A percentile compares a stretch with the other conserved stretches of the same genome.
Evolutionary conservation across 2,888 invertebrate species (phyloP).

Genomic region (Athalia rosae): DNA sequence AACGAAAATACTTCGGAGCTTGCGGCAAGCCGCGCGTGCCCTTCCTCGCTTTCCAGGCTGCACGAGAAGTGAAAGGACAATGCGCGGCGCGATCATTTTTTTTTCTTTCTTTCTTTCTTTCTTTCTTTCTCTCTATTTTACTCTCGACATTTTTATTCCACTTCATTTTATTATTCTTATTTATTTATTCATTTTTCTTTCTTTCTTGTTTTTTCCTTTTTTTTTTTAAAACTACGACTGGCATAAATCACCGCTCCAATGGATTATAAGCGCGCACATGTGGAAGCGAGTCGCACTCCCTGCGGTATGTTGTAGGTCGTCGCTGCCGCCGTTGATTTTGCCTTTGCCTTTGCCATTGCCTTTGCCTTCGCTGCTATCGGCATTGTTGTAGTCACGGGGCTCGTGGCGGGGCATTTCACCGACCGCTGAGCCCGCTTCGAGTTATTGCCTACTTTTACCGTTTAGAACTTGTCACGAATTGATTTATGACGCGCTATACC

Average conservation of each 20-base stretch:
- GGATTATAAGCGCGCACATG: slow-evolving; percentile 15
- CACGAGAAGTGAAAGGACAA: slow-evolving; percentile 45
- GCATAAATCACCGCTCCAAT: slow-evolving; percentile 41
- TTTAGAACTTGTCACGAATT: not conserved
- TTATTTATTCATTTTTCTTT: not conserved
- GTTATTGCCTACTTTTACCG: not conserved
- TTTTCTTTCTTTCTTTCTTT: slow-evolving; percentile 18
- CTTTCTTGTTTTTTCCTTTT: slow-evolving; percentile 11
- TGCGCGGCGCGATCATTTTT: slow-evolving; percentile 21
- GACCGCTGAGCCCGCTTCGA: no score
- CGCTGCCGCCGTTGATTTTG: not conserved
- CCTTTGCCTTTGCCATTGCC: no score
- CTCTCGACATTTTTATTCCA: slow-evolving; percentile 41
- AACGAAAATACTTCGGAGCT: slow-evolving; percentile 36
- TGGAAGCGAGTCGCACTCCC: not conserved
- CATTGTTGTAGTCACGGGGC: no score
- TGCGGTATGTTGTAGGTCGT: not conserved
- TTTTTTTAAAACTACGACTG: slow-evolving; percentile 1
- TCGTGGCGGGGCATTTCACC: no score
- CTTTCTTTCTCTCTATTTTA: slow-evolving; percentile 14
- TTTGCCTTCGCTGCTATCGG: no score
- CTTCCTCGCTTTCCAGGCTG: slow-evolving; percentile 28
- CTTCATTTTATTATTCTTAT: slow-evolving; percentile 17
- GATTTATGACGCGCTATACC: not conserved
- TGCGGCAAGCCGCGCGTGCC: slow-evolving; percentile 39